These are phyloP conservation scores for Psephotus haematonotus DNA, from an alignment of 2,113 vertebrate genomes.

Conservation along the genomic window DNA sequence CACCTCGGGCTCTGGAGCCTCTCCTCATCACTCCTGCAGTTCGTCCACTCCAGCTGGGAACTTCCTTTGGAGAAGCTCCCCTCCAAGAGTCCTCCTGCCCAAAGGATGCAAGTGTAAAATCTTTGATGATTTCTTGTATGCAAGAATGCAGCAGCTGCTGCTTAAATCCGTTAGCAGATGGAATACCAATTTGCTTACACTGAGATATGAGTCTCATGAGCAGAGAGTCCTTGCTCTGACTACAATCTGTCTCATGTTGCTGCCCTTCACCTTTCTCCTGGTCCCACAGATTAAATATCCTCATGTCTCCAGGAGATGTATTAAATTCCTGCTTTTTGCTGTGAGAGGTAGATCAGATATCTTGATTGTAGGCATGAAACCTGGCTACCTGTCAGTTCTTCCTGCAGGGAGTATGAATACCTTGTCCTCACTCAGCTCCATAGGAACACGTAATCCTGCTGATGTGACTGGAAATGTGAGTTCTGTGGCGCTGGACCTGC, in stretches of 20 bases:
- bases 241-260: neutral
- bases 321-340: conserved; percentile 50
- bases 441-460: neutral
- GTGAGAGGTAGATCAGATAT: conserved; percentile 15
- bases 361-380: neutral
- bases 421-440: neutral
- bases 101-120: neutral
- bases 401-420: neutral
- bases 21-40: neutral
- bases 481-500: neutral
- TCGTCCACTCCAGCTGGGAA: neutral
- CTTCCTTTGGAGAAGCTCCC: neutral
- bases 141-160: neutral
- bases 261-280: conserved; percentile 21
- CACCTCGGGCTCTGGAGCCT: fast-evolving
- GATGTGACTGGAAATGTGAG: fast-evolving
- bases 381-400: neutral
- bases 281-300: conserved; percentile 23
- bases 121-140: neutral
- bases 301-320: neutral
- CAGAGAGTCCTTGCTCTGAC: neutral
- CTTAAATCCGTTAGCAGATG: neutral
- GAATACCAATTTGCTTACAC: neutral
- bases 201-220: neutral
- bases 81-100: neutral